Evolutionary conservation across 2,888 invertebrate species (phyloP).

Genomic region (Autographa pulchrina): DNA sequence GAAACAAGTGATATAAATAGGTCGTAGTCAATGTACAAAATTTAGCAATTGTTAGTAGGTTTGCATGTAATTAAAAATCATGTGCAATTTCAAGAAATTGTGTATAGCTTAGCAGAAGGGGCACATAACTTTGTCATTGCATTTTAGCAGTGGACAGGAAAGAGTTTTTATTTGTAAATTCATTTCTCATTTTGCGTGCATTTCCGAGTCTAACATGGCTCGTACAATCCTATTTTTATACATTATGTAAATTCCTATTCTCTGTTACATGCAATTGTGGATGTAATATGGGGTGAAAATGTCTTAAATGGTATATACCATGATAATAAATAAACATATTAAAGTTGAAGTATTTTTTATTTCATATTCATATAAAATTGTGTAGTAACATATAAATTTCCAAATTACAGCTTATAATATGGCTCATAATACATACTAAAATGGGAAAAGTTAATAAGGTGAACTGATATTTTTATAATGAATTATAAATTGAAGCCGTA

Average conservation of each 20-base stretch:
- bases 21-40: slow-evolving; percentile 86
- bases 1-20: slow-evolving; percentile 84
- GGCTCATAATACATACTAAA: no score
- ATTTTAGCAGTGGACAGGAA: slow-evolving; percentile 85
- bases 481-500: no score
- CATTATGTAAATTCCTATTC: slow-evolving; percentile 87
- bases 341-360: slow-evolving; percentile 73
- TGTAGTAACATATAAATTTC: no score
- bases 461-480: no score
- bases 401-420: no score
- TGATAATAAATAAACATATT: slow-evolving; percentile 86
- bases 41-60: slow-evolving; percentile 82
- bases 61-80: slow-evolving; percentile 86
- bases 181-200: slow-evolving; percentile 86
- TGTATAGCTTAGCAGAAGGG: slow-evolving; percentile 77
- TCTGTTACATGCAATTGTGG: slow-evolving; percentile 84
- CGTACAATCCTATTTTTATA: slow-evolving; percentile 89
- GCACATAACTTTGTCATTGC: slow-evolving; percentile 85
- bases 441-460: no score
- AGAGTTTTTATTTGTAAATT: slow-evolving; percentile 82
- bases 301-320: slow-evolving; percentile 85
- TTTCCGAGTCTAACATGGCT: slow-evolving; percentile 84
- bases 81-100: slow-evolving; percentile 83
- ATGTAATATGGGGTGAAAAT: slow-evolving; percentile 85
- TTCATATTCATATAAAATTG: slow-evolving; percentile 24